These are phyloP conservation scores for Parauchenoglanis ngamensis DNA, from an alignment of 2,797 vertebrate species.

Conservation along the genomic window DNA sequence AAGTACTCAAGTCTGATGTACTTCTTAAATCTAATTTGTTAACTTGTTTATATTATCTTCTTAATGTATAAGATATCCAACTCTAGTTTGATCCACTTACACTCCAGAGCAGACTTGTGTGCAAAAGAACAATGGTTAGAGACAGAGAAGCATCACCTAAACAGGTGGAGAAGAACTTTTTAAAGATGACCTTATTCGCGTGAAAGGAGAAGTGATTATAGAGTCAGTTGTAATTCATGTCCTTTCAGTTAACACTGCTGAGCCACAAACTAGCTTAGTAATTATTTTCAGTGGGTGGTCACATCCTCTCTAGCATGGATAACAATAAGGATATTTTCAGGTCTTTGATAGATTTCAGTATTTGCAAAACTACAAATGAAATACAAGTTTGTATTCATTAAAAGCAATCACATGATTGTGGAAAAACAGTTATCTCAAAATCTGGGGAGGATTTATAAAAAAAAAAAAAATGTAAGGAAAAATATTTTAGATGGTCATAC, in stretches of 20 bases:
- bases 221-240: neutral
- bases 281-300: neutral
- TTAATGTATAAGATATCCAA: neutral
- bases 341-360: neutral
- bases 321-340: too few species aligned
- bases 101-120: neutral
- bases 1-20: neutral
- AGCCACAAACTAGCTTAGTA: neutral
- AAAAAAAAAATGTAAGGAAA: neutral
- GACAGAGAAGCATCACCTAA: neutral
- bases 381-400: neutral
- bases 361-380: neutral
- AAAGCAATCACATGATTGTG: neutral
- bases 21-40: neutral
- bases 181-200: neutral
- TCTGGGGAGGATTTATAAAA: neutral
- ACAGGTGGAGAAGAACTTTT: neutral
- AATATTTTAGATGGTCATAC: too few species aligned
- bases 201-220: neutral
- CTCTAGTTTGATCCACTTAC: neutral
- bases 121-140: neutral
- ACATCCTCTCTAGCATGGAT: neutral
- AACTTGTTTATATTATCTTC: neutral
- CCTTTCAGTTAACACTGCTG: neutral
- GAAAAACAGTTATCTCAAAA: neutral